Percentiles rank a stretch among this genome's conserved stretches.
Conservation (phyloP, 1,140 invertebrate genomes). For the Stegodyphus dumicola region DNA sequence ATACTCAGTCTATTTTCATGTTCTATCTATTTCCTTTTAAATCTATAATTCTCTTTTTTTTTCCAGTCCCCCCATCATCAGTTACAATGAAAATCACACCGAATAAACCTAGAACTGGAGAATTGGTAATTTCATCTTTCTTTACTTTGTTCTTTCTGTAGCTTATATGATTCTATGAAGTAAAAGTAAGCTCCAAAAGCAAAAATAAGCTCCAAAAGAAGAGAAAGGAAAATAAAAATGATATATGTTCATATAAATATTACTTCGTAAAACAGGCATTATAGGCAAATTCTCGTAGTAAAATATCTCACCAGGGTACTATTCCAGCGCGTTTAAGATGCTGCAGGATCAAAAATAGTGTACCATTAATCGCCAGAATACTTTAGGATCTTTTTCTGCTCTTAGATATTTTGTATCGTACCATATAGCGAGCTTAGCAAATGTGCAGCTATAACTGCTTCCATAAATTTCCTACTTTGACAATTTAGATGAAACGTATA, state of each 20-base stretch:
- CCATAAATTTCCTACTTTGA: neutral
- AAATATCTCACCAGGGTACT: neutral
- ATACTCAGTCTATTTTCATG: too few relatives aligned
- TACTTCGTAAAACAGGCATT: too few relatives aligned
- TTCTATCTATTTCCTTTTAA: too few relatives aligned
- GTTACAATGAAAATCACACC: slow-evolving; percentile 86
- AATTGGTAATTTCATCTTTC: slow-evolving; percentile 81
- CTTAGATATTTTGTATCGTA: neutral
- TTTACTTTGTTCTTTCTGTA: slow-evolving; percentile 27
- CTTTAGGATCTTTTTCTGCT: neutral
- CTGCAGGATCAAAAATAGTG: neutral
- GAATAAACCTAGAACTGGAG: slow-evolving; percentile 81
- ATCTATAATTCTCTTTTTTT: slow-evolving; percentile 11
- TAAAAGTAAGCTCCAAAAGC: neutral
- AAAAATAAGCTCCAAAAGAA: neutral
- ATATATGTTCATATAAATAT: too few relatives aligned
- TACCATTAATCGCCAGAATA: neutral
- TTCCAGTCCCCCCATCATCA: slow-evolving; percentile 85
- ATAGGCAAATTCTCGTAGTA: neutral
- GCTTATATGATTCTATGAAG: neutral
- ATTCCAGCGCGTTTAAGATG: neutral
- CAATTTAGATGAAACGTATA: neutral
- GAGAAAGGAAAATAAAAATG: neutral
- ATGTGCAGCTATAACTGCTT: neutral
- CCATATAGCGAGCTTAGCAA: neutral